Evolutionary conservation across 2,797 vertebrate genomes (phyloP).

Genomic region (Gallirallus australis): DNA sequence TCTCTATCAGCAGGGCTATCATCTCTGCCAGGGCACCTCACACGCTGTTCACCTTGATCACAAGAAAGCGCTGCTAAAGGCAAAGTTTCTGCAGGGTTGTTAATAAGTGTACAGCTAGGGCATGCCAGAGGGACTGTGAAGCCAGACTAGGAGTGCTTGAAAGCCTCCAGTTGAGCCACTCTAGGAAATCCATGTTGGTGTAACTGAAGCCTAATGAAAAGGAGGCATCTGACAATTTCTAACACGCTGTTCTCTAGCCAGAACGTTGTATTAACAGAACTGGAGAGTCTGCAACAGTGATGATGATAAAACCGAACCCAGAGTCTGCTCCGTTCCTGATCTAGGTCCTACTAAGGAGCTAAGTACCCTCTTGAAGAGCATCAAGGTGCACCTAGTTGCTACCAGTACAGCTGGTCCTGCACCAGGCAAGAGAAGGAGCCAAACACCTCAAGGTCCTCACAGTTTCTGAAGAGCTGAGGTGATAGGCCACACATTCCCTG

Average conservation of each 20-base stretch:
- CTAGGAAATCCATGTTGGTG: neutral
- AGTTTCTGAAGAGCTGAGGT: neutral
- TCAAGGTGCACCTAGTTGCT: neutral
- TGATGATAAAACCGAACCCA: neutral
- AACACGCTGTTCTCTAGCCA: neutral
- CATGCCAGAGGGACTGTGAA: neutral
- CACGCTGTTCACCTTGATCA: neutral
- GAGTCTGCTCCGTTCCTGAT: neutral
- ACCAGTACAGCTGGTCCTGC: fast-evolving
- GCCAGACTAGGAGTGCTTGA: neutral
- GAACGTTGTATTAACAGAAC: neutral
- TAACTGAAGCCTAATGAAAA: neutral
- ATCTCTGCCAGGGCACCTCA: neutral
- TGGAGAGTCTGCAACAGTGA: neutral
- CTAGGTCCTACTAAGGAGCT: neutral
- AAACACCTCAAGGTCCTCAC: neutral
- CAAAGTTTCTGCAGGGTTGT: neutral
- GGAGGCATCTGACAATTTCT: neutral
- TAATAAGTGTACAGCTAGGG: neutral
- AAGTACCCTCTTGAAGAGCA: neutral
- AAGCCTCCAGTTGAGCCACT: neutral
- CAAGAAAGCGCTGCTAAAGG: neutral
- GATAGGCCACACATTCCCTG: neutral
- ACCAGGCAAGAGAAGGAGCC: neutral
- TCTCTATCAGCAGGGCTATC: neutral